Percentiles rank a stretch among this genome's conserved stretches.
Conservation (phyloP, 1,140 invertebrate species). For the Phymorhynchus buccinoides region DNA sequence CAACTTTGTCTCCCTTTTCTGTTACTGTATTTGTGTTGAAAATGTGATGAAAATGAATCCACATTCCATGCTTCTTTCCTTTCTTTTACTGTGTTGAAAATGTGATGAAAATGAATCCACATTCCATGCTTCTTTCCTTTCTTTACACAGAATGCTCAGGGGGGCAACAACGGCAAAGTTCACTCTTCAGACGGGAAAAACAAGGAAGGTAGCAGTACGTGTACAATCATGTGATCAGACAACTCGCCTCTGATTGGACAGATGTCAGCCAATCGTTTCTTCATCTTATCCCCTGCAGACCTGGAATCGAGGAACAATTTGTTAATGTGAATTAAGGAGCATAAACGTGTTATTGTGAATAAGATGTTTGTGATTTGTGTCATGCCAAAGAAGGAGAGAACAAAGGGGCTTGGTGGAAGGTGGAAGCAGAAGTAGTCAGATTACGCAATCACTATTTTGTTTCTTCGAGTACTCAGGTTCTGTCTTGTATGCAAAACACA, state of each 20-base stretch:
- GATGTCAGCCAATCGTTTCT: neutral
- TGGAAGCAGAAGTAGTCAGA: too few species aligned
- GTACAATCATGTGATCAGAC: slow-evolving; percentile 26
- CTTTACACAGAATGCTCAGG: neutral
- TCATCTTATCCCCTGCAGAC: too few species aligned
- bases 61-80: neutral
- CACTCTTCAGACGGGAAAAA: neutral
- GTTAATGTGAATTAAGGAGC: too few species aligned
- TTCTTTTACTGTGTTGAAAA: neutral
- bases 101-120: neutral
- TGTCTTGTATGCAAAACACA: too few species aligned
- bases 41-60: neutral
- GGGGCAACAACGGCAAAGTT: neutral
- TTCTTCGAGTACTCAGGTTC: too few species aligned
- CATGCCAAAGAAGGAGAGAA: too few species aligned
- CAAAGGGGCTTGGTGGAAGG: too few species aligned
- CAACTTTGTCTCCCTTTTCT: neutral
- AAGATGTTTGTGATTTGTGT: too few species aligned
- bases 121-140: neutral
- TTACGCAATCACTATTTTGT: too few species aligned
- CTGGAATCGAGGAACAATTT: too few species aligned
- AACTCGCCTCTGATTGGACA: neutral
- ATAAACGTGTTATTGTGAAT: too few species aligned
- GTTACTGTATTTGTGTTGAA: neutral
- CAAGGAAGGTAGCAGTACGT: slow-evolving; percentile 28